phyloP scores from a whole-genome alignment of 30 jellyfish, hydroid and myxozoan species.

The Pelagia noctiluca region DNA sequence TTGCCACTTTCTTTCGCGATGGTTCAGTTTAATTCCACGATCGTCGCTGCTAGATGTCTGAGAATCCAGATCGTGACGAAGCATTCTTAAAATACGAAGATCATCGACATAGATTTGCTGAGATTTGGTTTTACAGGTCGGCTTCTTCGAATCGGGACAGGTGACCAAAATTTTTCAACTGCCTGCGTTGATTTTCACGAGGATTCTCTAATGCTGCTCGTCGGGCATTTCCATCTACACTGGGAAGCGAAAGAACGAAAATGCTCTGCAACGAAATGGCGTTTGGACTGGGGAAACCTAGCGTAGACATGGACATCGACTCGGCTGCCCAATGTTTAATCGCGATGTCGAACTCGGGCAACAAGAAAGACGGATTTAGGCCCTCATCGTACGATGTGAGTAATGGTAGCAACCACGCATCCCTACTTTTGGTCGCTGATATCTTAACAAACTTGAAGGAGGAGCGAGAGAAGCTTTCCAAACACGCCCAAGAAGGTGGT shows the following conservation, averaged over 20 bases:
- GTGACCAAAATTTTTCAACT: slow-evolving; percentile 4
- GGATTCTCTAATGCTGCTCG: slow-evolving; percentile 35
- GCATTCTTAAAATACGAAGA: neutral
- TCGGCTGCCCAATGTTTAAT: slow-evolving; percentile 81
- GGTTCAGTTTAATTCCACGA: slow-evolving; percentile 12
- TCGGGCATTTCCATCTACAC: slow-evolving; percentile 23
- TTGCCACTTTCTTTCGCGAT: slow-evolving; percentile 48
- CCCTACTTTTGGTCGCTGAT: slow-evolving; percentile 77
- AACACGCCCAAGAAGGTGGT: slow-evolving; percentile 37
- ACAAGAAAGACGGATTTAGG: slow-evolving; percentile 21
- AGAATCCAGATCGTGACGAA: neutral
- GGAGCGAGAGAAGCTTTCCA: slow-evolving; percentile 46
- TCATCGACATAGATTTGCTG: neutral
- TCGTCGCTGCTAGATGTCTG: neutral
- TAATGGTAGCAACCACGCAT: slow-evolving; percentile 15
- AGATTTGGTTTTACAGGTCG: slow-evolving; percentile 7
- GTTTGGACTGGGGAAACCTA: slow-evolving; percentile 24
- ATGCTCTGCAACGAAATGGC: slow-evolving; percentile 64
- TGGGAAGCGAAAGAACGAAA: neutral
- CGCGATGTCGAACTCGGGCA: slow-evolving; percentile 79
- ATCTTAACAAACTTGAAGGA: slow-evolving; percentile 88
- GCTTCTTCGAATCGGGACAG: neutral
- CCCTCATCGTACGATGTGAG: slow-evolving; percentile 50
- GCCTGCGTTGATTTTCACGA: slow-evolving; percentile 16
- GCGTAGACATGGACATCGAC: slow-evolving; percentile 76